Conservation (phyloP, 2,888 invertebrate genomes). For the Phorcus lineatus region DNA sequence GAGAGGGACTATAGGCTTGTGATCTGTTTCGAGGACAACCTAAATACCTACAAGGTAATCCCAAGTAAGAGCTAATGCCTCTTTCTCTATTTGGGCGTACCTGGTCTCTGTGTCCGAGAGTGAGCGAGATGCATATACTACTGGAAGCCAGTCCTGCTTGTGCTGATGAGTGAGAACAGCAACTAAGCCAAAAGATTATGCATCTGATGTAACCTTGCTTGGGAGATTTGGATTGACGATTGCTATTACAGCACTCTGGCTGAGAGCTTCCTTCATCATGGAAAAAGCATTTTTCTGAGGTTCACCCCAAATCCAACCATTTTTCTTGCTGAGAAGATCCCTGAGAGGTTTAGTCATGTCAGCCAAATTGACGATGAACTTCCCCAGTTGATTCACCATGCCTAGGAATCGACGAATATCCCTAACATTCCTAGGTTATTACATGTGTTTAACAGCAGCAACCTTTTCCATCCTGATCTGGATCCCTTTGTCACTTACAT, state of each 20-base stretch:
- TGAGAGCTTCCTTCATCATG: background rate
- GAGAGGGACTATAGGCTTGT: background rate
- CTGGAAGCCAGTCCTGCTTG: background rate
- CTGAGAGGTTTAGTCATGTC: background rate
- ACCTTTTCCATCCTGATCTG: background rate
- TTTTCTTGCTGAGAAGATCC: background rate
- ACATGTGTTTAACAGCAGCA: background rate
- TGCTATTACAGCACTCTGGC: background rate
- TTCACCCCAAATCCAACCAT: background rate
- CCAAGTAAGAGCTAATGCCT: conserved; percentile 1
- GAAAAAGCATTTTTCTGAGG: background rate
- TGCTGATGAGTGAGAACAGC: background rate
- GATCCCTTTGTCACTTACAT: background rate
- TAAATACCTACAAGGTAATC: background rate
- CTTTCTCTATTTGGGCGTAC: background rate
- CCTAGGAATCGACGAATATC: background rate
- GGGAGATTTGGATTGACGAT: background rate
- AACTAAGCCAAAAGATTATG: background rate
- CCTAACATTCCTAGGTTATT: background rate
- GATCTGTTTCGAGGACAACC: background rate
- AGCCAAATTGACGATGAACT: background rate
- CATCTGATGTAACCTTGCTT: background rate
- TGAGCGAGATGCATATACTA: background rate
- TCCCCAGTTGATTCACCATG: conserved; percentile 2
- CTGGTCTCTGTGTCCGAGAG: background rate